Conservation (phyloP, 2,113 vertebrate genomes). For the Erpornis zantholeuca region DNA sequence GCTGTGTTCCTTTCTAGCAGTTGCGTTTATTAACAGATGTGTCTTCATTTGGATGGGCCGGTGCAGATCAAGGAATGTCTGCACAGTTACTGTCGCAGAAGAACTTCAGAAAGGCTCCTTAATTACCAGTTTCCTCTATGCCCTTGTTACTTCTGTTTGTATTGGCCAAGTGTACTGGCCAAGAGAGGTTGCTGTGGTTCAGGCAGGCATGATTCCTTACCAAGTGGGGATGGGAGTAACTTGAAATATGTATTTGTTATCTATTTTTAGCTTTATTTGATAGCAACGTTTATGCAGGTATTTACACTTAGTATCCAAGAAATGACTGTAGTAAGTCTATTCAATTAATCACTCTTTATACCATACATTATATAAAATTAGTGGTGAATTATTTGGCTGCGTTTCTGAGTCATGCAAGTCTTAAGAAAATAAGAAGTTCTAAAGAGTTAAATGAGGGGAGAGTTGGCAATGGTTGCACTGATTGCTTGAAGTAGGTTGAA, state of each 20-base stretch:
- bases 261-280: neutral
- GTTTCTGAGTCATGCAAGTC: neutral
- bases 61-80: neutral
- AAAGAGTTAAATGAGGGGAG: constrained; percentile 27
- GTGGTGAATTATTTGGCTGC: neutral
- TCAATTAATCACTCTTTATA: neutral
- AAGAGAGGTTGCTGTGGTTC: neutral
- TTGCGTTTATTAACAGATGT: neutral
- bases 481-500: constrained; percentile 33
- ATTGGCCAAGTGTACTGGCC: neutral
- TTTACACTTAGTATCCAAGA: neutral
- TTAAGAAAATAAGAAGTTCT: neutral
- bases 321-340: neutral
- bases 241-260: neutral
- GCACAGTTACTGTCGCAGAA: neutral
- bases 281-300: neutral
- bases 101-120: neutral
- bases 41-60: neutral
- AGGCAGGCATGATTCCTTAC: neutral
- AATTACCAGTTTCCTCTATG: neutral
- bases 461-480: neutral
- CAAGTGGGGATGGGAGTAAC: neutral
- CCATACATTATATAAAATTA: neutral
- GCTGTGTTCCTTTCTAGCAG: neutral
- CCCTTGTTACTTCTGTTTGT: neutral